Evolutionary conservation across 2,113 vertebrate species (phyloP), one percentile per base, ranked within the genome.

Genomic region (Illadopsis cleaveri): DNA sequence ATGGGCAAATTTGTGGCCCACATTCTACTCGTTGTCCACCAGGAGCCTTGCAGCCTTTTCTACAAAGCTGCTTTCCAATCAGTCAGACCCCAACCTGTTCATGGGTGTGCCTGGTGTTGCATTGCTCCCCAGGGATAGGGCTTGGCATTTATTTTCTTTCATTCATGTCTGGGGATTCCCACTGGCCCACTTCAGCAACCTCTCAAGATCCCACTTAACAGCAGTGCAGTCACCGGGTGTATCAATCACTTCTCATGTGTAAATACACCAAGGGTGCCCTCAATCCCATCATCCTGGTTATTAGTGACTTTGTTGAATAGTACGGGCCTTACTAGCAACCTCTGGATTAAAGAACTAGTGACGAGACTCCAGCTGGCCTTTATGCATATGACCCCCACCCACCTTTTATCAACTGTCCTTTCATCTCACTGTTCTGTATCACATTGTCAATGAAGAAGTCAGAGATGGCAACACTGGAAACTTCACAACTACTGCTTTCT

Each of bases 311-410:
- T 35, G 20, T 18, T 66, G 48, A 77, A 65, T 13, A 40, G 8
- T 48, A 54, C 15, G 50, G 10, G 33, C 73, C 12, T 47, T 30
- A 35, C 15, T 30, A 75, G 45, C 35, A 90, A 42, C 4, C 11
- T 35, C 51, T 75, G 40, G 11, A 71, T 20, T 68, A 82, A 37
- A 66, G 45, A 77, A 66, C 20, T 53, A 28, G 30, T 37, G 21
- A 58, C 0, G 0, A 78, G 12, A 42, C 15, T 75, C 30, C 47
- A 73, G 25, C 4, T 81, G 54, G n/a, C 50, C 40, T 48, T 85
- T 37, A 25, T 13, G 22, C 4, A 35, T 1, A 0, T 40, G 11
- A 61, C 9, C 15, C 4, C 24, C 58, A 24, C 13, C 14, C 31
- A 56, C 15, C 27, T 51, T n/a, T 50, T 65, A 57, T 12, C 25